Conservation (phyloP, 2,797 vertebrate genomes). For the Lagocephalus sceleratus region DNA sequence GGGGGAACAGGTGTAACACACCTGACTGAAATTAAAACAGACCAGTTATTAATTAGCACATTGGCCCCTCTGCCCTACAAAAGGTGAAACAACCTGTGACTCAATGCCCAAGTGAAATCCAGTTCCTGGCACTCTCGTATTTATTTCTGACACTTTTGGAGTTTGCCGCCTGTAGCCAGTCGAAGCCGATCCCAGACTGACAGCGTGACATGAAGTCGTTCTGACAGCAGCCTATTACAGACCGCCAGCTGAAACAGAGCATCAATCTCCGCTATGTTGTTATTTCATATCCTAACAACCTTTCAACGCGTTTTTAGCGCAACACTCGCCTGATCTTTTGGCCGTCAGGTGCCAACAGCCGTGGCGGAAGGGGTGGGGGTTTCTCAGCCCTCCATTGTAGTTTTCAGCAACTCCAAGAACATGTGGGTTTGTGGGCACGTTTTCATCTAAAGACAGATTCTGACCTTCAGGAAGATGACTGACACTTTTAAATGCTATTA, state of each 20-base stretch:
- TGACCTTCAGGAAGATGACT: constrained; percentile 38
- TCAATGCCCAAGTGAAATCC: background rate
- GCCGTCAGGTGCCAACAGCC: constrained; percentile 1
- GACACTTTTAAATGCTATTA: constrained; percentile 30
- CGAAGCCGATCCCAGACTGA: constrained; percentile 21
- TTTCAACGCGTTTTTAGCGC: constrained; percentile 12
- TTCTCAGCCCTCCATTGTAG: too few relatives aligned
- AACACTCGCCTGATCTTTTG: constrained; percentile 2
- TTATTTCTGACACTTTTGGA: constrained; percentile 3
- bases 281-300: constrained; percentile 16
- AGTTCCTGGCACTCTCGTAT: background rate
- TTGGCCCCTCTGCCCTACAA: too few relatives aligned
- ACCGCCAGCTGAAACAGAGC: constrained; percentile 32
- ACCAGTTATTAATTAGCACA: too few relatives aligned
- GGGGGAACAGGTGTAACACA: too few relatives aligned
- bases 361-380: too few relatives aligned
- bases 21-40: too few relatives aligned
- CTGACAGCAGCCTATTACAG: constrained; percentile 34
- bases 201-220: constrained; percentile 33
- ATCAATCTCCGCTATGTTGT: constrained; percentile 18
- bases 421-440: too few relatives aligned
- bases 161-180: background rate
- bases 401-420: too few relatives aligned
- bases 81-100: background rate
- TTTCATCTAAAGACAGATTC: constrained; percentile 1